These are phyloP conservation scores for Sipha maydis DNA, from an alignment of 2,888 invertebrate species.

Conservation along the genomic window DNA sequence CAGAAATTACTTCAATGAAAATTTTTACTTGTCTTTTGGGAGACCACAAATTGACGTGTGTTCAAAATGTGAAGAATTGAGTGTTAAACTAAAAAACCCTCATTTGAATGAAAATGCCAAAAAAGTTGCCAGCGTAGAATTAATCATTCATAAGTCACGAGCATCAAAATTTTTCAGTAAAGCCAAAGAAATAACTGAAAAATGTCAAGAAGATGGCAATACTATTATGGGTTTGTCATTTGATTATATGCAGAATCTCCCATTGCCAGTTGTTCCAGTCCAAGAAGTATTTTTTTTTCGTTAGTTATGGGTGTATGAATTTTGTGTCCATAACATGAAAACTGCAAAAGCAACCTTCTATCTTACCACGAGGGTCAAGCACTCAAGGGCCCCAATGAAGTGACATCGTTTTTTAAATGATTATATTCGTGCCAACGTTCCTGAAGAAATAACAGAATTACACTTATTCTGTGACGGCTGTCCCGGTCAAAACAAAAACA, in stretches of 20 bases:
- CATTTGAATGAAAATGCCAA: constrained; percentile 49
- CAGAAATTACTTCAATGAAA: no score
- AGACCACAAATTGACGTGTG: constrained; percentile 63
- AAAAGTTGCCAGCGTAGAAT: neutral
- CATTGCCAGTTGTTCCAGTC: constrained; percentile 10
- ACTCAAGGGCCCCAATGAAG: no score
- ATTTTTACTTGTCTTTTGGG: constrained; percentile 1
- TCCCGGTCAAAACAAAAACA: constrained; percentile 1
- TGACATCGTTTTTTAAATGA: no score
- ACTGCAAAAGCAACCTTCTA: no score
- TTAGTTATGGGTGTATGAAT: no score
- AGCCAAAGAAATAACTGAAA: constrained; percentile 60
- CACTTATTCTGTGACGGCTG: constrained; percentile 2
- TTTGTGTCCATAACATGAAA: no score
- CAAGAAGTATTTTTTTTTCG: no score
- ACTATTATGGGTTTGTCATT: constrained; percentile 21
- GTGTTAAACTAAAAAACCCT: constrained; percentile 51
- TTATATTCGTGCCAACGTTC: no score
- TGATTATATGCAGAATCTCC: constrained; percentile 60
- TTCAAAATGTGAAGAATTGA: constrained; percentile 59
- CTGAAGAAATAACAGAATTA: neutral
- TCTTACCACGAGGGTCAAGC: no score
- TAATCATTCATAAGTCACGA: constrained; percentile 41
- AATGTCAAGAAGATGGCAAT: constrained; percentile 58
- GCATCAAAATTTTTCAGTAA: constrained; percentile 62